Base-by-base conservation (phyloP, 2,797 vertebrate species). In the Ibycter americanus region DNA sequence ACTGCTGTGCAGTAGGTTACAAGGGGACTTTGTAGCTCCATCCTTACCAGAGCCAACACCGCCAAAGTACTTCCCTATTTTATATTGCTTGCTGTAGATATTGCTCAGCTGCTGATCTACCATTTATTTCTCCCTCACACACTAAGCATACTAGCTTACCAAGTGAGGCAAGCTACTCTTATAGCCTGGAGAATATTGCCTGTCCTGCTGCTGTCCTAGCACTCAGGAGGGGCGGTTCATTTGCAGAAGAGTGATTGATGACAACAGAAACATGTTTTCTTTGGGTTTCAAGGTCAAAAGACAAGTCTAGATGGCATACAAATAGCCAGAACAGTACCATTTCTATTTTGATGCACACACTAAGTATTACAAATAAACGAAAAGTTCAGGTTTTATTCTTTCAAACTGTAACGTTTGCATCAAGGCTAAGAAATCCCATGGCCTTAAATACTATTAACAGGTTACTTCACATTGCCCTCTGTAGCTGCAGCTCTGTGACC, bases 231-330 rank as follows among this genome's bases (percentile, higher is more conserved):
- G n/a, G 9, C 59, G 19, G 62, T 23, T 66, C 47, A 26, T 73
- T 81, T 71, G 23, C 68, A 91, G 63, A 87, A 72, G 46, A 73
- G 74, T 80, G 79, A 85, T 34, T 94, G 79, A 90, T 89, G 68
- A 77, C 61, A 80, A 61, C 19, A 67, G 67, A 92, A 91, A n/a
- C 4, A 6, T 11, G 32, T 52, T 81, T 85, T 58, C 68, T 71
- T 58, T 1, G 38, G 73, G 80, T 84, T 84, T 85, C 79, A 89
- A 94, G 87, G 95, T 89, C 79, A 91, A 11, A 38, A 96, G 65
- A 86, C 65, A 85, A 83, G 91, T 62, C 72, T 85, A 89, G 84
- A 32, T 73, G 32, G 49, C 52, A 77, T 73, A 71, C 52, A 93
- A 96, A 94, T 59, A 93, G 56, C n/a, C 12, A 3, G 87, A 84